These are phyloP conservation scores for Phaethornis superciliosus DNA, from an alignment of 2,113 vertebrate species.

Conservation along the genomic window DNA sequence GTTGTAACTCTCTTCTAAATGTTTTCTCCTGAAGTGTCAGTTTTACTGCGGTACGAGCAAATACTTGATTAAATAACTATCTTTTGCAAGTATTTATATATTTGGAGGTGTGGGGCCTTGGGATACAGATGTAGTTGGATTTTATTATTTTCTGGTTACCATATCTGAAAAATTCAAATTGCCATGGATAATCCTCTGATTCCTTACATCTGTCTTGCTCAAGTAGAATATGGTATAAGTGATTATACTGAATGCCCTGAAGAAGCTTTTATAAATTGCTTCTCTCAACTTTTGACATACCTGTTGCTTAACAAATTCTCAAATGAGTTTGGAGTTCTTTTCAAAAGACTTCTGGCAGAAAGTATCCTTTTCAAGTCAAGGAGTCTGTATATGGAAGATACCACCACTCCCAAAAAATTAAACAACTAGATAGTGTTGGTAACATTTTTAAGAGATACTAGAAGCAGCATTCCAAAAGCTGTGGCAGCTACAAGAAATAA, in stretches of 20 bases:
- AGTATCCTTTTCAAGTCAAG: not conserved
- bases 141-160: not conserved
- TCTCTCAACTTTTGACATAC: not conserved
- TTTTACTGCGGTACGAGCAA: not conserved
- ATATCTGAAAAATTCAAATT: not conserved
- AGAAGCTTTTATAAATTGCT: not conserved
- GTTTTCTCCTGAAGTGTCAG: not conserved
- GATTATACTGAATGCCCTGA: not conserved
- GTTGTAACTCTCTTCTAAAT: not conserved
- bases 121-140: not conserved
- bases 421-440: not conserved
- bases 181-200: not conserved
- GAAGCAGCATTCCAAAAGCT: not conserved
- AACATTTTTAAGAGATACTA: not conserved
- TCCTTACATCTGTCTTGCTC: not conserved
- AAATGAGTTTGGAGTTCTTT: not conserved
- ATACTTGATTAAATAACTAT: not conserved
- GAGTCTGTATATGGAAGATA: not conserved
- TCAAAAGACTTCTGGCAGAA: not conserved
- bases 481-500: not conserved
- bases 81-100: not conserved
- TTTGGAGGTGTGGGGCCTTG: not conserved
- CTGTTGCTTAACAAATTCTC: not conserved
- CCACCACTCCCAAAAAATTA: not conserved
- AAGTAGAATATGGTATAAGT: accelerated